phyloP scores from a whole-genome alignment of 2,888 invertebrate species.

The Escarpia spicata region DNA sequence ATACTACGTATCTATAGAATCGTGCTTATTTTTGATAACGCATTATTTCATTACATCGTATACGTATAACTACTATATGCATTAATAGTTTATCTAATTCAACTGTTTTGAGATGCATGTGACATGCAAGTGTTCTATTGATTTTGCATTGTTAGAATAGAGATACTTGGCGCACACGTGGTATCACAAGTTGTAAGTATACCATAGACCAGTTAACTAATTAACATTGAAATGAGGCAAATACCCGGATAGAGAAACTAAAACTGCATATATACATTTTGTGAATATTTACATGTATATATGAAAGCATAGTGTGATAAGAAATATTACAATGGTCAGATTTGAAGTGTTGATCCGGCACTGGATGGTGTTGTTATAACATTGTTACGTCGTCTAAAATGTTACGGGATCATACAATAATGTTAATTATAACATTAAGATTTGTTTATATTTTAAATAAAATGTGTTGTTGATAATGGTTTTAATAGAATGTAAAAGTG shows the following conservation, averaged over 20 bases:
- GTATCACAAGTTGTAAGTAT: not conserved
- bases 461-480: not conserved
- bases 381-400: not conserved
- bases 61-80: not conserved
- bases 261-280: not conserved
- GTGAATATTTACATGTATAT: not conserved
- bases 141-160: not conserved
- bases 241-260: not conserved
- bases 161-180: not conserved
- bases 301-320: slow-evolving; percentile 6
- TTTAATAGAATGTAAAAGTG: too few relatives aligned
- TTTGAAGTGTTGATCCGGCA: not conserved
- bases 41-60: not conserved
- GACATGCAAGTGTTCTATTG: not conserved
- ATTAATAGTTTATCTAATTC: not conserved
- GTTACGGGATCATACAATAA: not conserved
- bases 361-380: not conserved
- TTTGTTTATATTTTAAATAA: not conserved
- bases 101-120: not conserved
- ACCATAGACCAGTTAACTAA: not conserved
- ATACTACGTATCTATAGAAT: not conserved
- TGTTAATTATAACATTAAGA: not conserved
- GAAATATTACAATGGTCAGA: not conserved
- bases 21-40: not conserved
- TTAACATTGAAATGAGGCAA: not conserved